Base-by-base conservation (phyloP, 2,888 invertebrate species). In the Panzeria rudis region DNA sequence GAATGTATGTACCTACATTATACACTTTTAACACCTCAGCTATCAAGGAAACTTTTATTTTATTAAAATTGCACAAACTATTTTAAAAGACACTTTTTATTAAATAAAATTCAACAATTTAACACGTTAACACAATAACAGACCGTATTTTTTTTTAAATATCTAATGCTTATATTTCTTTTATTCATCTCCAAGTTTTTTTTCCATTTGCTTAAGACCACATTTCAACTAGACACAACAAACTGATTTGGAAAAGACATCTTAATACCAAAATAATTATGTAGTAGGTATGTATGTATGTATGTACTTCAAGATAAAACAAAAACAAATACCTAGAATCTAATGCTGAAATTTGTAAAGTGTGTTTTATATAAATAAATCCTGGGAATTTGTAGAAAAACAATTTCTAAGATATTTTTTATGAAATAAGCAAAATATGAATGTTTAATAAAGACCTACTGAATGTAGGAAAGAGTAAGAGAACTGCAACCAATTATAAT, bases 401-500 rank as follows among this genome's bases (percentile, higher is more conserved):
- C 1, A 44, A 66, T n/a, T 68, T 47, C 29, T 9, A n/a, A n/a
- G 32, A 64, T 29, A 35, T 32, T 1, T 69, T 62, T 23, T 52
- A 20, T 1, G 9, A 73, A 50, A 50, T 25, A 35, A 64, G 56
- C 2, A 25, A 25, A 71, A 62, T 0, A 61, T 38, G 52, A 29
- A 15, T 47, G 15, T 62, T 8, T 44, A 25, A 5, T 35, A 32
- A 38, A 15, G 8, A 50, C 2, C 20, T 29, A 3, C 2, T 6
- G 32, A 23, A 25, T 50, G 52, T 56, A 54, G 11, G 38, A 68
- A 38, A 69, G 50, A 78, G 69, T 41, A 41, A 78, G 25, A 6
- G n/a, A 68, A 54, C 15, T 29, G 66, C 41, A 83, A 13, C 80
- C 81, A 84, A 84, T 81, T 76, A 50, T 50, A 61, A 75, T 71